Base-by-base conservation (phyloP, 2,797 vertebrate genomes). In the Bradypodion pumilum region DNA sequence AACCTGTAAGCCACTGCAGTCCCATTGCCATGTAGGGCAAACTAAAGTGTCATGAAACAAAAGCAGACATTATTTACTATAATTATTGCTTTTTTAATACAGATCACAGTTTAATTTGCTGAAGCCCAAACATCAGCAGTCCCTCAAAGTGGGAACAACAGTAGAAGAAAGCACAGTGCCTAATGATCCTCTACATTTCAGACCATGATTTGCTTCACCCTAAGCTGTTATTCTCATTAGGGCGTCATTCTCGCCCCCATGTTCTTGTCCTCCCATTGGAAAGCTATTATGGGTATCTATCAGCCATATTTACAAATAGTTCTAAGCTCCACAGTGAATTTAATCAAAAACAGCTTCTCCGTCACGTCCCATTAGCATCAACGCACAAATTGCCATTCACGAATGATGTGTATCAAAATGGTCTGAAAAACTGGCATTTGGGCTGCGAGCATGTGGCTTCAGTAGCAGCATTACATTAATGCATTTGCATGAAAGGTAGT, bases 401-500 rank as follows among this genome's bases (percentile, higher is more conserved):
- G 84, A 94, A 79, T 83, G 83, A 88, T 93, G 90, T 92, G 89
- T 91, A 92, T 92, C 89, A 80, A 82, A 93, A 84, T 77, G 86
- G 29, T 72, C 74, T 29, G 63, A 80, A 85, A 93, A 80, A 80
- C 68, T 13, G 29, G 69, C 80, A 89, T 82, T 93, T 92, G 87
- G 91, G 84, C 87, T 91, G 81, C 83, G 91, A 0, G 32, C 81
- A 7, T 81, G 82, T 83, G 52, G 74, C 88, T 92, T 91, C 87
- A 90, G 86, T 75, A 68, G 86, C 89, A 90, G 88, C 89, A 93
- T 90, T 89, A 93, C 91, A 93, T 92, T 92, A 94, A 92, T 77
- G 89, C 86, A 89, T 94, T 93, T 94, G 88, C 86, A 91, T 88
- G 92, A 88, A 89, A 91, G 79, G 74, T 80, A 40, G 69, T 69